A percentile compares a stretch with the other conserved stretches of the same genome.
These are phyloP conservation scores for Parambassis ranga DNA, from an alignment of 2,797 vertebrate species.

Conservation along the genomic window DNA sequence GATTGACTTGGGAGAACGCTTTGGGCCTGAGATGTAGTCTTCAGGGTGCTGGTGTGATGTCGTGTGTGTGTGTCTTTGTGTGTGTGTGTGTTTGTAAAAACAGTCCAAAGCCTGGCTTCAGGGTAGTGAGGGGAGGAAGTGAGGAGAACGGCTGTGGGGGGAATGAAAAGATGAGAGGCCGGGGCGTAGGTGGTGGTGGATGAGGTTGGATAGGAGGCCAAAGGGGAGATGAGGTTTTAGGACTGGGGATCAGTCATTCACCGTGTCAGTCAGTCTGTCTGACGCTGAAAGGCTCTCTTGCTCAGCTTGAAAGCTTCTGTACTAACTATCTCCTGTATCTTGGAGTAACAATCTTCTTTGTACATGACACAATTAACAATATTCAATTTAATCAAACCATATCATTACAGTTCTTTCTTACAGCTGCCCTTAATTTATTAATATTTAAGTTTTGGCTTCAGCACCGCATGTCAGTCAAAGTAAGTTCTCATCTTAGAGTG, in stretches of 20 bases:
- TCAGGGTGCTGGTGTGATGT: constrained; percentile 35
- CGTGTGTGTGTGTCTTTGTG: constrained; percentile 12
- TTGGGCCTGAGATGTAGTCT: constrained; percentile 52
- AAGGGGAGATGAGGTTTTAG: constrained; percentile 67
- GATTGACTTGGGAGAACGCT: constrained; percentile 61
- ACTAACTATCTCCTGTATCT: constrained; percentile 37
- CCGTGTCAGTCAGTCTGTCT: constrained; percentile 41
- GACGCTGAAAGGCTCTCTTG: constrained; percentile 48
- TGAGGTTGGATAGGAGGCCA: constrained; percentile 44
- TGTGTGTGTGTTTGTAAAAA: constrained; percentile 33
- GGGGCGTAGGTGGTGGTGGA: neutral
- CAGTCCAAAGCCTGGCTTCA: constrained; percentile 61
- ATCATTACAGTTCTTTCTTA: too few species aligned
- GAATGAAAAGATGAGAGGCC: constrained; percentile 56
- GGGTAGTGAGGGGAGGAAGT: constrained; percentile 42
- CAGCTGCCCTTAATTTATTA: too few species aligned
- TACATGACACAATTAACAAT: too few species aligned
- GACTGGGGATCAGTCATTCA: constrained; percentile 59
- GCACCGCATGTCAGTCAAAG: constrained; percentile 2
- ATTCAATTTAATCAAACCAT: too few species aligned
- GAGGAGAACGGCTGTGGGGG: constrained; percentile 41
- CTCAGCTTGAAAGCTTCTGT: constrained; percentile 54
- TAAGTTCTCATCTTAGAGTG: too few species aligned
- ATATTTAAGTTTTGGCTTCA: too few species aligned
- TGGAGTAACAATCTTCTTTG: too few species aligned